Evolutionary conservation across 2,888 invertebrate species (phyloP), one percentile per base, ranked within the genome.

Genomic region (Exocentrus adspersus): DNA sequence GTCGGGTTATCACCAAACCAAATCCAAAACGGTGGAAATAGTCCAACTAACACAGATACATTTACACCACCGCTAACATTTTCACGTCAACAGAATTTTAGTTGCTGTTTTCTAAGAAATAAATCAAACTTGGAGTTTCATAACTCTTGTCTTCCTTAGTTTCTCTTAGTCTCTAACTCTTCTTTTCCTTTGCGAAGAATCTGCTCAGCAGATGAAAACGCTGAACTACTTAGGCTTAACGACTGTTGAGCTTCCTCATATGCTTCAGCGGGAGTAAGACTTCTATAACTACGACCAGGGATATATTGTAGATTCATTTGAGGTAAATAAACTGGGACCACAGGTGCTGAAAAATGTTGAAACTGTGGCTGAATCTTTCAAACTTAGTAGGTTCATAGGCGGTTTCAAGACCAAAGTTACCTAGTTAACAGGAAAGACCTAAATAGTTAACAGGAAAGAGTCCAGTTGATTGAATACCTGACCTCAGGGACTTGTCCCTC

Each of bases 91-190:
- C n/a, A n/a, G n/a, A n/a, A n/a, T n/a, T n/a, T n/a, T n/a, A n/a
- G n/a, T n/a, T n/a, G n/a, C n/a, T n/a, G n/a, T 28, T 30, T 52
- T 52, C 52, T n/a, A 16, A 52, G 32, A 30, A 52, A 52, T 14
- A 16, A 14, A 37, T 52, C 52, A 32, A 52, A 52, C 28, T 30
- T 52, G 52, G 52, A 28, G 30, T 32, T 21, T 2, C 28, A 16
- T 52, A 14, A 24, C 32, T 10, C 14, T 52, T 32, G 32, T 30
- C 14, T 30, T 28, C 28, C 32, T 42, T 42, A 16, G 42, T 30
- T 30, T 30, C n/a, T n/a, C n/a, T n/a, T n/a, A n/a, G n/a, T n/a
- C n/a, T n/a, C n/a, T n/a, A n/a, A n/a, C n/a, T n/a, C n/a, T n/a
- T n/a, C n/a, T n/a, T n/a, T n/a, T n/a, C n/a, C n/a, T n/a, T n/a